Conservation (phyloP, 2,888 invertebrate genomes). For the Conchocele bisecta region DNA sequence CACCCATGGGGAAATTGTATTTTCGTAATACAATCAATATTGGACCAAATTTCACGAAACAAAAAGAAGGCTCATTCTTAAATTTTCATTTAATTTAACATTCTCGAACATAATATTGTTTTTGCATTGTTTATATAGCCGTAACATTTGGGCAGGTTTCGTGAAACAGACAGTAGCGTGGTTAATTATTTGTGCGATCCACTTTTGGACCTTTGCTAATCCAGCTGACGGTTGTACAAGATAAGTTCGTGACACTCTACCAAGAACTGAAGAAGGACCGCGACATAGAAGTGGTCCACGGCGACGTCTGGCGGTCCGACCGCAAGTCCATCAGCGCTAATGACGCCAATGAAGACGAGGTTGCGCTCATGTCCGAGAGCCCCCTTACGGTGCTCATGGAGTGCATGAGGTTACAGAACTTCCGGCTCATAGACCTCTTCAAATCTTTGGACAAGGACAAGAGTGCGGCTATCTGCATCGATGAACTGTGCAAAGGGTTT, state of each 20-base stretch:
- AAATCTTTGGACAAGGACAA: constrained; percentile 54
- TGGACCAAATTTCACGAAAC: too few species aligned
- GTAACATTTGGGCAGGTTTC: too few species aligned
- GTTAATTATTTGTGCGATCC: too few species aligned
- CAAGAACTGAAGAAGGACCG: constrained; percentile 40
- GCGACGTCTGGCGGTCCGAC: constrained; percentile 47
- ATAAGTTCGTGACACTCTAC: constrained; percentile 48
- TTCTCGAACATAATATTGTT: too few species aligned
- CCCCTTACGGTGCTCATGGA: constrained; percentile 64
- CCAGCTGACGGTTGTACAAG: too few species aligned
- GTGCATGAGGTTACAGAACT: constrained; percentile 60
- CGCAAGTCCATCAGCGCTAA: constrained; percentile 25
- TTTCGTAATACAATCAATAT: too few species aligned
- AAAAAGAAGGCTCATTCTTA: too few species aligned
- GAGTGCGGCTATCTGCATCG: constrained; percentile 42
- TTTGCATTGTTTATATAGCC: too few species aligned
- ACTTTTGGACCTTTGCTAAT: too few species aligned
- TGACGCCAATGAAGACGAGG: constrained; percentile 46
- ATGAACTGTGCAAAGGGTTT: constrained; percentile 58
- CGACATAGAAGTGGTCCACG: constrained; percentile 51
- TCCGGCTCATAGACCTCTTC: constrained; percentile 58
- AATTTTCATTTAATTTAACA: too few species aligned
- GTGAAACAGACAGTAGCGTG: too few species aligned
- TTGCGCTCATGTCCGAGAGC: constrained; percentile 43
- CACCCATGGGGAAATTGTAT: too few species aligned